Evolutionary conservation across 2,113 vertebrate genomes (phyloP).

Genomic region (Hemiscyllium ocellatum): DNA sequence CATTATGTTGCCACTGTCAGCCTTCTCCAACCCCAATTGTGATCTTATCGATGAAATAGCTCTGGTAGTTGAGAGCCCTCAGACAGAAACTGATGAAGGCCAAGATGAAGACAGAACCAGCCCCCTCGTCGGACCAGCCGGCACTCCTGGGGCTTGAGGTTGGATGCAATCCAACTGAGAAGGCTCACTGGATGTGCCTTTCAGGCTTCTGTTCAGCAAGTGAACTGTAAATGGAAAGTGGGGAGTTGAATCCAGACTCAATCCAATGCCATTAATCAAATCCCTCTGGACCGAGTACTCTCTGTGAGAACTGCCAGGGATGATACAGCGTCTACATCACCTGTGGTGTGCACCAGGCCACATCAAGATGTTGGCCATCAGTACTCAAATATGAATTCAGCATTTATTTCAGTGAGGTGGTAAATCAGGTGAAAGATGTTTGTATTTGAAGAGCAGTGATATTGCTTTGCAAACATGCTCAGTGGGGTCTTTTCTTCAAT

Average conservation of each 20-base stretch:
- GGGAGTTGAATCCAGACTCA: neutral
- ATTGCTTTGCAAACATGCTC: neutral
- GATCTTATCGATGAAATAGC: slow-evolving; percentile 85
- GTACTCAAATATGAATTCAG: slow-evolving; percentile 10
- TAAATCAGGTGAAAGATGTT: neutral
- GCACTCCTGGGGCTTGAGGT: slow-evolving; percentile 86
- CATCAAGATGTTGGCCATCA: neutral
- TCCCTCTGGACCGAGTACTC: no score
- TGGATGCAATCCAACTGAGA: no score
- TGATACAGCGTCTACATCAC: neutral
- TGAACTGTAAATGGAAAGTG: neutral
- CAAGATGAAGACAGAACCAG: slow-evolving; percentile 59
- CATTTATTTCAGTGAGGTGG: no score
- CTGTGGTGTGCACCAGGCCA: neutral
- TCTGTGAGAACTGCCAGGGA: neutral
- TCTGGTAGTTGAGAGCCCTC: slow-evolving; percentile 61
- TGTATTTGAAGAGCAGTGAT: neutral
- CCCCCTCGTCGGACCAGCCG: slow-evolving; percentile 73
- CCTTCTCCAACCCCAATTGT: slow-evolving; percentile 81
- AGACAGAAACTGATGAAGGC: slow-evolving; percentile 55
- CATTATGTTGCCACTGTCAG: slow-evolving; percentile 79
- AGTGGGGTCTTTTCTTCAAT: neutral
- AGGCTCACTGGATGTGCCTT: neutral
- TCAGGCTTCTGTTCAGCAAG: neutral
- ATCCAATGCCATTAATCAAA: neutral